phyloP scores from a whole-genome alignment of 2,888 invertebrate species.

The Hedya salicella region DNA sequence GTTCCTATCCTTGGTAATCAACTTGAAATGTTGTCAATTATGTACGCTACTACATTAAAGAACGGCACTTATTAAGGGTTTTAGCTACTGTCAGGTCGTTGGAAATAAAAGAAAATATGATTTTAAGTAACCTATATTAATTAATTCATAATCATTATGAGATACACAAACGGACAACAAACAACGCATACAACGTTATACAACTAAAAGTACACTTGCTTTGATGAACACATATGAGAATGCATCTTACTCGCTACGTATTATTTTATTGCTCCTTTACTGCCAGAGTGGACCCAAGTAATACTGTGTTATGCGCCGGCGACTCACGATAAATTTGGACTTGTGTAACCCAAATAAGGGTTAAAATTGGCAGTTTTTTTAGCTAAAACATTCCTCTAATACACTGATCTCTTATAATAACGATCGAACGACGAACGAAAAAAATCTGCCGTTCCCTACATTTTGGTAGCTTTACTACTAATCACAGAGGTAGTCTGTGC shows the following conservation, averaged over 20 bases:
- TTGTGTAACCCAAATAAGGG: conserved; percentile 21
- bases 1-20: too few species aligned
- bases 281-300: not conserved
- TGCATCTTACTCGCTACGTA: conserved; percentile 47
- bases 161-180: conserved; percentile 68
- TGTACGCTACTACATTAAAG: too few species aligned
- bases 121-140: conserved; percentile 64
- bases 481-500: too few species aligned
- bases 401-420: not conserved
- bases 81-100: too few species aligned
- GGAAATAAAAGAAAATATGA: conserved; percentile 31
- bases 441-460: too few species aligned
- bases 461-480: too few species aligned
- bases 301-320: not conserved
- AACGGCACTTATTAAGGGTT: too few species aligned
- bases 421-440: too few species aligned
- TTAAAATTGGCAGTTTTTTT: conserved; percentile 14
- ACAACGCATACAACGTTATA: conserved; percentile 62
- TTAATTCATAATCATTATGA: conserved; percentile 62
- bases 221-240: conserved; percentile 67
- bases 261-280: conserved; percentile 38
- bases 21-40: too few species aligned
- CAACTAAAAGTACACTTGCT: conserved; percentile 57
- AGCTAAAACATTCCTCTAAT: not conserved
- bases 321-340: not conserved